These are phyloP conservation scores for Halcyon leucocephala DNA, from an alignment of 2,797 vertebrate species.

Conservation along the genomic window DNA sequence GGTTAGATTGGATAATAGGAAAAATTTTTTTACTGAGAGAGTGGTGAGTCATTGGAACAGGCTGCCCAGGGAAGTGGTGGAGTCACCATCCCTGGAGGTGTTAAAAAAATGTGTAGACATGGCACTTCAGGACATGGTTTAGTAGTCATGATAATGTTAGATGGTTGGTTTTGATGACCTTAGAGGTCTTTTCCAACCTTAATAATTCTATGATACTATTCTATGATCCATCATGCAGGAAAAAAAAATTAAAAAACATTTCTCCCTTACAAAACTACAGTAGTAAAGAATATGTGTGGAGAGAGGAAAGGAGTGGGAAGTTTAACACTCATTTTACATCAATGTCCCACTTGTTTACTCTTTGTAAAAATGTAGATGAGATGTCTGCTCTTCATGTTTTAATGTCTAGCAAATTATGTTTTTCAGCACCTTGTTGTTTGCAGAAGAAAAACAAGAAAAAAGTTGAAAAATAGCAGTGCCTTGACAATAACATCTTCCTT, in stretches of 20 bases:
- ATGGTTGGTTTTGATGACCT: too few species aligned
- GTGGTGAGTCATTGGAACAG: too few species aligned
- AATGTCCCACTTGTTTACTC: conserved; percentile 13
- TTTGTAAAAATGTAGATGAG: background rate
- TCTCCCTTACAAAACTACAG: background rate
- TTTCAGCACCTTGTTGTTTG: background rate
- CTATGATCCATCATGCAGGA: background rate
- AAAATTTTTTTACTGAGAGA: too few species aligned
- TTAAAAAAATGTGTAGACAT: too few species aligned
- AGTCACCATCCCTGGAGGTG: too few species aligned
- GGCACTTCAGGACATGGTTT: too few species aligned
- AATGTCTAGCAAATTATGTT: conserved; percentile 23
- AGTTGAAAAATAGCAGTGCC: conserved; percentile 8
- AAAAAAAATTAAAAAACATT: background rate
- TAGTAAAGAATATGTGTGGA: background rate
- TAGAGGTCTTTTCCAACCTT: too few species aligned
- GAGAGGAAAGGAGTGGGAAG: background rate
- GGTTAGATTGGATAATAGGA: too few species aligned
- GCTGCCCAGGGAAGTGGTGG: too few species aligned
- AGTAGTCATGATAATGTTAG: too few species aligned
- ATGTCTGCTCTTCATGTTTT: conserved; percentile 13
- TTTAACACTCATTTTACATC: background rate
- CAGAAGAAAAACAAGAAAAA: conserved; percentile 3
- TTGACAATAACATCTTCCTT: conserved; percentile 41
- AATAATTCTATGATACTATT: too few species aligned